These are phyloP conservation scores for Agrochola litura DNA, from an alignment of 2,888 invertebrate species.

Conservation along the genomic window DNA sequence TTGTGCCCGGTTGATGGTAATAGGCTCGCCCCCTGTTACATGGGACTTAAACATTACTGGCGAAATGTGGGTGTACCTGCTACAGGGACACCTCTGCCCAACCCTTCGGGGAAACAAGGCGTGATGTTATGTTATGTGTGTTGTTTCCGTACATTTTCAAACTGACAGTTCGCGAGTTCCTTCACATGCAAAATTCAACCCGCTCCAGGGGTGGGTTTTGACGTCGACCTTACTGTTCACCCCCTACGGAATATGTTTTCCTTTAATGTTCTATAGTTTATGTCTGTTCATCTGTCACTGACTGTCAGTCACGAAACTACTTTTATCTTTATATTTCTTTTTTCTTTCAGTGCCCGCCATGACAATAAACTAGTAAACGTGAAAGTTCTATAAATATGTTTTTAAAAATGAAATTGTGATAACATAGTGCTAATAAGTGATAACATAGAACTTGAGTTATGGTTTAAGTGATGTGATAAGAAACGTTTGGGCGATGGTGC, in stretches of 20 bases:
- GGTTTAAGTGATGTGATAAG: conserved; percentile 74
- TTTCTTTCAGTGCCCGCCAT: conserved; percentile 59
- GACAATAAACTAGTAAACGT: conserved; percentile 63
- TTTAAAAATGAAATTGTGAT: conserved; percentile 69
- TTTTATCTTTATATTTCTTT: conserved; percentile 6
- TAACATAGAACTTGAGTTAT: conserved; percentile 58
- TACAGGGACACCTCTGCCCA: too few species aligned
- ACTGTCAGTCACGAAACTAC: neutral
- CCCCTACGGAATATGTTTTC: neutral
- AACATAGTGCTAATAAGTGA: conserved; percentile 70
- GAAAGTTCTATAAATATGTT: conserved; percentile 53
- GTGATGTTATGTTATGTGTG: too few species aligned
- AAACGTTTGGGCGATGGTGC: conserved; percentile 81
- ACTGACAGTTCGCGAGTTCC: neutral
- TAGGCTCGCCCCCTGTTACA: too few species aligned
- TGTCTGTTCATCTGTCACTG: neutral
- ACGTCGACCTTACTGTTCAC: neutral
- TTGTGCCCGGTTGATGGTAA: too few species aligned
- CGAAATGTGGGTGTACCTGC: too few species aligned
- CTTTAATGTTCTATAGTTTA: neutral
- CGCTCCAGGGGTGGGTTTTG: neutral
- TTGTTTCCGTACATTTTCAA: neutral
- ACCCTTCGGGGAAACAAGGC: too few species aligned
- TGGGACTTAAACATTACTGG: too few species aligned
- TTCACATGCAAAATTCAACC: neutral